Evolutionary conservation across 2,888 invertebrate species (phyloP), one percentile per base, ranked within the genome.

Genomic region (Hermaeophaga mercurialis): DNA sequence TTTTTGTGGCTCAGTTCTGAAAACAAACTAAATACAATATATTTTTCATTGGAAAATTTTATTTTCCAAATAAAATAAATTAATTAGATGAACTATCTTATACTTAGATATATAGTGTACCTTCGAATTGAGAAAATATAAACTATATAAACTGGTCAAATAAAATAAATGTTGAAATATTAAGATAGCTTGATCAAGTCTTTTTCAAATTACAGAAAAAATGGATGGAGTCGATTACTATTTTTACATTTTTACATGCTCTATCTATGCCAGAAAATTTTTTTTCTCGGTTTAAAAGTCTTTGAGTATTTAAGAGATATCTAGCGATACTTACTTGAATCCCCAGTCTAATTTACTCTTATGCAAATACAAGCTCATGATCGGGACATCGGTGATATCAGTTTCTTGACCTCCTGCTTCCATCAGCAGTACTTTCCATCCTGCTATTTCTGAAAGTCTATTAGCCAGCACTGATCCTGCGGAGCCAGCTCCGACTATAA

Each of bases 331-430:
- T 80, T 73, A 89, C 87, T 88, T 84, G 78, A 92, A 94, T 70
- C 91, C 91, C 94, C 94, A 94, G 76, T 94, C 94, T 69, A 93
- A 75, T 80, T 90, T 90, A 74, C 93, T 93, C 70, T 92, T 91
- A 76, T 94, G 94, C 70, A 94, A 81, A 75, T 91, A 94, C 39
- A 94, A 75, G 34, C 93, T 93, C n/a, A 94, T 77, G 44, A 92
- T 81, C 0, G 93, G 94, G 2, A 93, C 92, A 73, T 93, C 93
- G 0, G 91, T 88, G 43, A 92, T 88, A 71, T 92, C 91, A 0
- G 90, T 91, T 74, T 94, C 93, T 64, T 91, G 90, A 0, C 91
- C 92, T 7, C 94, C 94, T 0, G 93, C 93, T 75, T 94, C 94
- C 38, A 94, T 70, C 8, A 94, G 75, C 41, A 94, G 76, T 0